Evolutionary conservation across 1,140 invertebrate genomes (phyloP), one percentile per base, ranked within the genome.

Genomic region (Drosophila azteca): DNA sequence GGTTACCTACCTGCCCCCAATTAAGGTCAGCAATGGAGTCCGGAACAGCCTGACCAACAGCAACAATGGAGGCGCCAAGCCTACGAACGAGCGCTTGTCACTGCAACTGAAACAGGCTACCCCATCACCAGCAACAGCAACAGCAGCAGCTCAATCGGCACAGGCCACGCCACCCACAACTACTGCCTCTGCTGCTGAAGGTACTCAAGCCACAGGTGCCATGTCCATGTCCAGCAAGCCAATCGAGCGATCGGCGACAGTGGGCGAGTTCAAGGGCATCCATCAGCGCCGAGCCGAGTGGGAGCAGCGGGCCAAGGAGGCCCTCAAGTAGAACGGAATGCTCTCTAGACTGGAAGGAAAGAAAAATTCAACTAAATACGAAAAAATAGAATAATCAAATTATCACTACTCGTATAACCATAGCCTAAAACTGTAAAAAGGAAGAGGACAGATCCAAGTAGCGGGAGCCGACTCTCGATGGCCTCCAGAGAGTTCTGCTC

Each of bases 211-310:
- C 11, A 7, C 51, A 44, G 41, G 48, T 15, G 49, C 51, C 26
- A 59, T 73, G 52, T 66, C 75, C 45, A 73, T 73, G 52, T 68
- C 78, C 45, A 69, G 51, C 20, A 82, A 90, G 53, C 54, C 83
- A 13, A 91, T 91, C 24, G 90, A 91, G 22, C 63, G 90, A 24
- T 91, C 90, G 1, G 90, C 90, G 13, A 91, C 90, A 7, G 80
- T 91, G 54, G 73, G 78, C 45, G 91, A 94, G 67, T 94, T 94
- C 74, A 95, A 95, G 73, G 94, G 94, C 41, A 96, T 96, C 39
- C 93, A 95, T 83, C 95, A 96, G 84, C 93, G 95, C 75, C 93
- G 95, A 39, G 95, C 95, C 43, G 94, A 96, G 79, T 95, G 95
- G 94, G 95, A 96, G 90, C 93, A 95, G 73, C 92, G 95, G 65